Evolutionary conservation across 1,140 invertebrate genomes (phyloP).

Genomic region (Hycleus phaleratus): DNA sequence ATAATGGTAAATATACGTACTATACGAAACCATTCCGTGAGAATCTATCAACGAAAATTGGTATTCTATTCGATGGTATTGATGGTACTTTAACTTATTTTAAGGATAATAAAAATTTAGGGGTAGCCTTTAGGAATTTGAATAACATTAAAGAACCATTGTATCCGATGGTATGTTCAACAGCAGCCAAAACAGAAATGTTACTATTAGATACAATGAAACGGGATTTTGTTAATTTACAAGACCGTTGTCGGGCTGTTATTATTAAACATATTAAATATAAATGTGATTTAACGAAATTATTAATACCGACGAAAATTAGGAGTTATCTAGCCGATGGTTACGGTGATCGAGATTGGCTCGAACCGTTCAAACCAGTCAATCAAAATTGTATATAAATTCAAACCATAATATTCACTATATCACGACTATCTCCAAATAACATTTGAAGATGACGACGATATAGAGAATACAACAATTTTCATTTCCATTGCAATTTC

Average conservation of each 20-base stretch:
- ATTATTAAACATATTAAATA: conserved; percentile 44
- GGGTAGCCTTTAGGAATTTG: conserved; percentile 49
- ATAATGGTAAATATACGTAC: conserved; percentile 50
- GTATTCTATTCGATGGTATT: conserved; percentile 59
- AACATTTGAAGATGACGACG: too few species aligned
- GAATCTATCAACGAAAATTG: conserved; percentile 58
- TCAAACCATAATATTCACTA: too few species aligned
- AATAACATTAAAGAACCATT: conserved; percentile 53
- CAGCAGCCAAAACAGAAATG: conserved; percentile 71
- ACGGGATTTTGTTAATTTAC: conserved; percentile 57
- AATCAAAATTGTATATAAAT: conserved; percentile 6
- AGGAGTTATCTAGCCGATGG: conserved; percentile 43
- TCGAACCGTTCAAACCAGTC: conserved; percentile 27
- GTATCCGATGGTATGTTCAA: conserved; percentile 64
- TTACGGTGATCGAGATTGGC: conserved; percentile 2
- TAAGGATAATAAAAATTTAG: conserved; percentile 60
- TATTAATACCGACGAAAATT: conserved; percentile 45
- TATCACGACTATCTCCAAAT: too few species aligned
- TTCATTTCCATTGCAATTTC: too few species aligned
- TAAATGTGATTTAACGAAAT: conserved; percentile 40
- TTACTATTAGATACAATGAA: conserved; percentile 45
- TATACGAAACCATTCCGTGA: conserved; percentile 65
- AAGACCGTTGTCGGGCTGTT: conserved; percentile 54
- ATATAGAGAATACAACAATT: too few species aligned
- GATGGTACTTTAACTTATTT: conserved; percentile 64